Conservation (phyloP, 2,888 invertebrate species). For the Sussaba pulchella region DNA sequence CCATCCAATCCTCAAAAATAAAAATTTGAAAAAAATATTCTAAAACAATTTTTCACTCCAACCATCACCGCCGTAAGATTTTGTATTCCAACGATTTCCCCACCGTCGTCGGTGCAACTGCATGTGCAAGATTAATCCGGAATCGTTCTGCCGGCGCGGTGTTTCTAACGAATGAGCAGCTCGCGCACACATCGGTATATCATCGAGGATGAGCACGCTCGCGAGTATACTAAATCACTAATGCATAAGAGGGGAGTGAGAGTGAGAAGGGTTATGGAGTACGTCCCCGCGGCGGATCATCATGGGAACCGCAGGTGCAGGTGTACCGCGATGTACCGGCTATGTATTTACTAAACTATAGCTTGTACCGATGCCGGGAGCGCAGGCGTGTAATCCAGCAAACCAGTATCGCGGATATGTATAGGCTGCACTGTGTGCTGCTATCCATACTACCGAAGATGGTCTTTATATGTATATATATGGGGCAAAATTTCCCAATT, state of each 20-base stretch:
- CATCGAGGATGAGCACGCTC: constrained; percentile 20
- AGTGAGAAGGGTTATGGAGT: constrained; percentile 4
- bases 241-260: constrained; percentile 12
- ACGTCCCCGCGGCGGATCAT: constrained; percentile 45
- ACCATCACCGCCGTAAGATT: too few relatives aligned
- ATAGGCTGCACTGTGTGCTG: neutral
- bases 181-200: constrained; percentile 5
- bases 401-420: constrained; percentile 20
- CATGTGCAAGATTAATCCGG: neutral
- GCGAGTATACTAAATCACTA: constrained; percentile 31
- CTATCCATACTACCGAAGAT: constrained; percentile 6
- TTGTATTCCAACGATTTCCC: too few relatives aligned
- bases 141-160: neutral
- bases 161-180: constrained; percentile 5
- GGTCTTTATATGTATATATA: neutral
- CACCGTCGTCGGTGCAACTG: too few relatives aligned
- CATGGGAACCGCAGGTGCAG: constrained; percentile 54
- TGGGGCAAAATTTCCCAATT: too few relatives aligned
- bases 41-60: too few relatives aligned
- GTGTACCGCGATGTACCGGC: constrained; percentile 34
- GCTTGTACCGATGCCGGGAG: constrained; percentile 24
- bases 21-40: too few relatives aligned
- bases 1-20: too few relatives aligned
- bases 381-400: constrained; percentile 48
- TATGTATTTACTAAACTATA: constrained; percentile 29